Conservation (phyloP, 2,113 vertebrate species). For the Oxyura jamaicensis region DNA sequence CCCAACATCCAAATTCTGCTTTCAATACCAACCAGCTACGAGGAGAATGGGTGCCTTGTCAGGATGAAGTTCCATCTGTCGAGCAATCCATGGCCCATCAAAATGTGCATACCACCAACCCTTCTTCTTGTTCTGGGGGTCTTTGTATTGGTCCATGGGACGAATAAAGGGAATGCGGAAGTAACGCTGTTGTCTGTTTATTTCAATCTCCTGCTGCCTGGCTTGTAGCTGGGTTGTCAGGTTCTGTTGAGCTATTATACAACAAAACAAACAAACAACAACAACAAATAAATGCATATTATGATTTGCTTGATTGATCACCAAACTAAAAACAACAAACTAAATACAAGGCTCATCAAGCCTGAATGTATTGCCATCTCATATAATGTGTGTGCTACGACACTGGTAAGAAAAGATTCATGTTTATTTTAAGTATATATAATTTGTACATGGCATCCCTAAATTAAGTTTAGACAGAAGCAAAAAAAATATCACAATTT, state of each 20-base stretch:
- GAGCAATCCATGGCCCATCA: slow-evolving; percentile 95
- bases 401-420: not conserved
- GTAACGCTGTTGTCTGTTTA: slow-evolving; percentile 92
- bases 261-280: not conserved
- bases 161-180: slow-evolving; percentile 98
- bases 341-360: not conserved
- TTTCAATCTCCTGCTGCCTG: slow-evolving; percentile 85
- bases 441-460: not conserved
- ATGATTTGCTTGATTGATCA: not conserved
- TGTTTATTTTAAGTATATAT: not conserved
- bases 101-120: slow-evolving; percentile 99
- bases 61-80: slow-evolving; percentile 97
- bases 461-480: not conserved
- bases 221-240: slow-evolving; percentile 79
- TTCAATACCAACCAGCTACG: slow-evolving; percentile 88
- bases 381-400: not conserved
- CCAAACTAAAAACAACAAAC: not conserved
- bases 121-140: slow-evolving; percentile 93
- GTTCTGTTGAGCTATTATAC: slow-evolving; percentile 87
- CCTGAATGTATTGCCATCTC: not conserved
- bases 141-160: slow-evolving; percentile 93
- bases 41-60: slow-evolving; percentile 96
- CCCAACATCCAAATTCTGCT: not conserved
- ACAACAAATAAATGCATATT: not conserved
- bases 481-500: not conserved